Evolutionary conservation across 2,113 vertebrate genomes (phyloP).

Genomic region (Phocoena sinus): DNA sequence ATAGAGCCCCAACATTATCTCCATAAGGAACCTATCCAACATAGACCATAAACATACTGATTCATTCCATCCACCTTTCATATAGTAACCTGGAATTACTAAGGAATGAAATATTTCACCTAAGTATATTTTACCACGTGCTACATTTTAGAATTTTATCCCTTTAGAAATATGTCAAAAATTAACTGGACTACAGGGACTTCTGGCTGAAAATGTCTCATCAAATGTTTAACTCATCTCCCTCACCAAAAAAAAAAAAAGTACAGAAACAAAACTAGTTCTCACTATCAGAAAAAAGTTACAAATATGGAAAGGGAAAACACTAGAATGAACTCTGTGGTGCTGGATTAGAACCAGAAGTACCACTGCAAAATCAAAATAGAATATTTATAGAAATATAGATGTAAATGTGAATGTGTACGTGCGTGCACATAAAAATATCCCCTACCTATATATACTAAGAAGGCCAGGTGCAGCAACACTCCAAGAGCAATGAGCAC

Average conservation of each 20-base stretch:
- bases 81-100: neutral
- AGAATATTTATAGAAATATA: neutral
- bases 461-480: neutral
- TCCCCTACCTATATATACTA: neutral
- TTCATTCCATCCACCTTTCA: neutral
- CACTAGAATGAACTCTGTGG: neutral
- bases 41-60: neutral
- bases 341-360: neutral
- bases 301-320: neutral
- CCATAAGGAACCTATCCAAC: neutral
- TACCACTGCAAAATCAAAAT: neutral
- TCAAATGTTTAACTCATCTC: conserved; percentile 14
- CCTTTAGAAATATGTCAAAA: conserved; percentile 29
- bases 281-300: neutral
- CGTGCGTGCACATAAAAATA: neutral
- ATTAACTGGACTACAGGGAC: neutral
- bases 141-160: neutral
- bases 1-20: neutral
- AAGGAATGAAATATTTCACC: neutral
- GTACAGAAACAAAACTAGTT: neutral
- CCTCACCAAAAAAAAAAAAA: neutral
- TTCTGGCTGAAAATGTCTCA: conserved; percentile 10
- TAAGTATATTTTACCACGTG: neutral
- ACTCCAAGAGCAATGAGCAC: neutral
- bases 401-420: neutral